Evolutionary conservation across 2,113 vertebrate genomes (phyloP).

Genomic region (Sminthopsis crassicaudata): DNA sequence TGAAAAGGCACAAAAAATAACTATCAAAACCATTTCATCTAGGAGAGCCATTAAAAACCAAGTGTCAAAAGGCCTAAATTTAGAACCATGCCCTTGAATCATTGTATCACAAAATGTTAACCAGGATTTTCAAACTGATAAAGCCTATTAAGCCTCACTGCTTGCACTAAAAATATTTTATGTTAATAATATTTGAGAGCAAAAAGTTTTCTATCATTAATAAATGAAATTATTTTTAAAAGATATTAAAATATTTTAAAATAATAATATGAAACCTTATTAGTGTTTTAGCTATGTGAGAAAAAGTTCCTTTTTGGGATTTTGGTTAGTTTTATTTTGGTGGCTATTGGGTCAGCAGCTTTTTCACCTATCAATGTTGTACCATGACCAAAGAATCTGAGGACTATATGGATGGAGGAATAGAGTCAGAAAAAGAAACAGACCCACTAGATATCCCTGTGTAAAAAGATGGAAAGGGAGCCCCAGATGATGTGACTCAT

Average conservation of each 20-base stretch:
- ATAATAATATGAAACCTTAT: neutral
- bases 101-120: neutral
- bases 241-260: neutral
- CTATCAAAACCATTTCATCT: neutral
- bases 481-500: neutral
- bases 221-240: neutral
- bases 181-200: neutral
- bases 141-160: neutral
- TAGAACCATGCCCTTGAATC: neutral
- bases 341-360: neutral
- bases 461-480: neutral
- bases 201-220: neutral
- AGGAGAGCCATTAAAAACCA: neutral
- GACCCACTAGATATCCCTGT: neutral
- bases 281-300: constrained; percentile 25
- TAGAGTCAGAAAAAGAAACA: neutral
- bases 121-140: neutral
- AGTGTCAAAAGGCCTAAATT: neutral
- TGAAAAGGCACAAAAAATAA: constrained; percentile 25
- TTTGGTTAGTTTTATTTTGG: neutral
- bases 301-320: constrained; percentile 20
- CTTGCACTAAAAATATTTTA: neutral
- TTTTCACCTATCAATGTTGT: neutral
- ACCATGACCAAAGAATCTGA: neutral
- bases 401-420: neutral